Evolutionary conservation across 2,113 vertebrate genomes (phyloP), one percentile per base, ranked within the genome.

Genomic region (Cyphomyrus plagiostoma): DNA sequence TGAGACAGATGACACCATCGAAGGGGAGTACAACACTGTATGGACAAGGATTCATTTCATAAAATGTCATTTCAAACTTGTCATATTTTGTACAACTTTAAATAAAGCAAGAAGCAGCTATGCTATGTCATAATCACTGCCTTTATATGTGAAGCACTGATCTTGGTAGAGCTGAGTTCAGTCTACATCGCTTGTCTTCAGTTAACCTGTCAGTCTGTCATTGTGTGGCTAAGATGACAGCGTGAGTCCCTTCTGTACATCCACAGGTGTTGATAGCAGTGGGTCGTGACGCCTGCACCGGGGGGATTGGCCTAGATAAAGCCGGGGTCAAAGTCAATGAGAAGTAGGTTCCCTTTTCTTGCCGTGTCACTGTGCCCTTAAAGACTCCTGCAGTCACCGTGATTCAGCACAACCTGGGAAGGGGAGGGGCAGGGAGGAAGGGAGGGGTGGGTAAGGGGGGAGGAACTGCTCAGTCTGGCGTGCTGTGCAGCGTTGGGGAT

Each of bases 1-100:
- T 11, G 97, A 97, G 42, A 96, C 93, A 2, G 70, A 93, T 0
- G 96, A 97, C 89, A 42, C 95, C 30, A 88, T 97, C 3, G 96
- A 98, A 94, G 98, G 91, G 10, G 95, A 97, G 70, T 99, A 97
- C 90, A 99, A 99, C 92, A 99, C 98, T 8, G 98, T 99, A 94
- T 92, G 97, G 82, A 46, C 23, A 23, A 48, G 39, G 80, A 42
- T 45, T 82, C 19, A 45, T 45, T 42, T 84, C 9, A 23, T 35
- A 35, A 1, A 35, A 35, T 35, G 35, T 35, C 35, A 35, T 35
- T 35, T 35, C 35, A 35, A 35, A 35, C 35, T 35, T 35, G 35
- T 1, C 35, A 35, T 35, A 35, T 35, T 35, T 35, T 35, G 1
- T 35, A 35, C 1, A 35, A 35, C 30, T 74, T 74, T 30, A 30